Conservation (phyloP, 2,113 vertebrate species). For the Perccottus glenii region DNA sequence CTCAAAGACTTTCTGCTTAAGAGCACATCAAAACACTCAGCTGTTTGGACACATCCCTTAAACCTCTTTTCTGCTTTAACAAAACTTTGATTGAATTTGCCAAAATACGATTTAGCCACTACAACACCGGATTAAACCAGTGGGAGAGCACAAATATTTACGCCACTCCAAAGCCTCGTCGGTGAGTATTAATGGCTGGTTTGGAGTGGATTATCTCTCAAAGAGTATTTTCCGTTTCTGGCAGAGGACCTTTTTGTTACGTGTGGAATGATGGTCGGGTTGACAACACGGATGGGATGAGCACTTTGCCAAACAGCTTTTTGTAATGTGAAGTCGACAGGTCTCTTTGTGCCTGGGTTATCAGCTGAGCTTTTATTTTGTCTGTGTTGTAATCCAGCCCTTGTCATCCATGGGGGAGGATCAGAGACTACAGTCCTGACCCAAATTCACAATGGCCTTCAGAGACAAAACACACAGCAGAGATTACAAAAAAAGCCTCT, state of each 20-base stretch:
- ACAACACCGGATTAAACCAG: constrained; percentile 38
- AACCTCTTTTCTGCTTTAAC: constrained; percentile 42
- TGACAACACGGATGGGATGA: constrained; percentile 24
- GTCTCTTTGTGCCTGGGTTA: constrained; percentile 44
- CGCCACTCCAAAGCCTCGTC: constrained; percentile 2
- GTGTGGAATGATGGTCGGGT: constrained; percentile 12
- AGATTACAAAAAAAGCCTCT: constrained; percentile 46
- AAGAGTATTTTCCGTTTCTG: constrained; percentile 43
- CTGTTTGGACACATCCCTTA: constrained; percentile 25
- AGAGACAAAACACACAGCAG: constrained; percentile 68
- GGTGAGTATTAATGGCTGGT: constrained; percentile 19
- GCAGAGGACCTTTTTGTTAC: background rate
- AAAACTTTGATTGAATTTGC: constrained; percentile 51
- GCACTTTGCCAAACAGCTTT: constrained; percentile 21
- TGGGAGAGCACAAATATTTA: constrained; percentile 21
- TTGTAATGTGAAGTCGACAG: constrained; percentile 27
- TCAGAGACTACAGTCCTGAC: constrained; percentile 65
- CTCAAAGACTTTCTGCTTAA: constrained; percentile 4
- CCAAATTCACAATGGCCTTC: constrained; percentile 62
- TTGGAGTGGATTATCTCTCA: constrained; percentile 50
- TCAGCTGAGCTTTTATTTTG: constrained; percentile 66
- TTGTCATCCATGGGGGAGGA: constrained; percentile 57
- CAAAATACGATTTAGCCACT: constrained; percentile 33
- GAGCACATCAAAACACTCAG: background rate
- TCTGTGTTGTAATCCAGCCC: constrained; percentile 66